Evolutionary conservation across 2,888 invertebrate species (phyloP).

Genomic region (Caenorhabditis sp.): DNA sequence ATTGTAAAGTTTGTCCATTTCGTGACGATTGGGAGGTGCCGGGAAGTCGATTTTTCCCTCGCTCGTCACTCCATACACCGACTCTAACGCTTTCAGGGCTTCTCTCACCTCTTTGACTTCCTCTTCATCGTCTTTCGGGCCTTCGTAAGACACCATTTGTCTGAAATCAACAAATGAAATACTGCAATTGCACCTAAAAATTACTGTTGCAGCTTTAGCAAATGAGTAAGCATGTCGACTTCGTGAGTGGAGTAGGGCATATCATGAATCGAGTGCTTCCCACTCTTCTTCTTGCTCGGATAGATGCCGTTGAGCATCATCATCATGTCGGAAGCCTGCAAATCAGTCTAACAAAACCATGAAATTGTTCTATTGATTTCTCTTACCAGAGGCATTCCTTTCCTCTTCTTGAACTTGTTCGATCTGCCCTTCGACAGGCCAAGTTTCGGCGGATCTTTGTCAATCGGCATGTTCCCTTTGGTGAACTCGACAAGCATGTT

Average conservation of each 20-base stretch:
- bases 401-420: constrained; percentile 22
- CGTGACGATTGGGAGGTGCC: constrained; percentile 19
- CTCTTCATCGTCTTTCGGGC: neutral
- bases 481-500: constrained; percentile 91
- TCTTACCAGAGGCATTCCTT: constrained; percentile 21
- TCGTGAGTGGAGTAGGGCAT: constrained; percentile 35
- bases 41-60: constrained; percentile 57
- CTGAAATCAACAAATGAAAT: too few relatives aligned
- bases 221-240: constrained; percentile 57
- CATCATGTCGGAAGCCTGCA: constrained; percentile 46
- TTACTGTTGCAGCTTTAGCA: constrained; percentile 54
- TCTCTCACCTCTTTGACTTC: constrained; percentile 15
- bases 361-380: neutral
- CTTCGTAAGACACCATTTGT: constrained; percentile 56
- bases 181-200: too few relatives aligned
- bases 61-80: constrained; percentile 32
- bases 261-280: constrained; percentile 26
- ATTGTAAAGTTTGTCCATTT: constrained; percentile 44
- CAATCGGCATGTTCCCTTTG: constrained; percentile 43
- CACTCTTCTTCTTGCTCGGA: constrained; percentile 22
- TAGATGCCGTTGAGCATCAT: constrained; percentile 37
- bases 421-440: constrained; percentile 17
- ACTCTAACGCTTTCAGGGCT: constrained; percentile 27
- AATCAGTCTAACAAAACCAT: constrained; percentile 3
- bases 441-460: constrained; percentile 26